These are phyloP conservation scores for Peromyscus californicus DNA, from an alignment of 2,113 vertebrate genomes.

Conservation along the genomic window DNA sequence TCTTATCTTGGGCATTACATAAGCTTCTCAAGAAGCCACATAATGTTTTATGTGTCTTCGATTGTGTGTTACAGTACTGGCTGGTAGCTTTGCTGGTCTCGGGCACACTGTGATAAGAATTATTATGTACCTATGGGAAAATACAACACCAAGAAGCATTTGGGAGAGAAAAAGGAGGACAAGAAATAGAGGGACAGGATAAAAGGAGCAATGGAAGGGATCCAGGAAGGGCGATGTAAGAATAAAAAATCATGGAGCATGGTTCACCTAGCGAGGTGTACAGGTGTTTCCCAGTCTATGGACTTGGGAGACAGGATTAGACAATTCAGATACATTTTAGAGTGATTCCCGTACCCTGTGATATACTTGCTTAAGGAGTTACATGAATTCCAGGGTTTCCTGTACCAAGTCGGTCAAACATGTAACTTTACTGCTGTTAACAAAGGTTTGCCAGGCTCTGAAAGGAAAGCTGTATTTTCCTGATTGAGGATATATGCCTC, in stretches of 20 bases:
- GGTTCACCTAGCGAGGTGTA: not conserved
- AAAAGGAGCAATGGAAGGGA: rapidly evolving
- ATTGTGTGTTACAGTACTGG: not conserved
- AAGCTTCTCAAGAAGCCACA: not conserved
- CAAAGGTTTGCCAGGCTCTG: not conserved
- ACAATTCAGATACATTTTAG: not conserved
- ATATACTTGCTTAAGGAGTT: not conserved
- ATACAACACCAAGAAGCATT: not conserved
- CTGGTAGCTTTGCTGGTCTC: not conserved
- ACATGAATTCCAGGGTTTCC: not conserved
- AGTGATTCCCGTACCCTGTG: not conserved
- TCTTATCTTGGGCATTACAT: not conserved
- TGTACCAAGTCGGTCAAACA: conserved; percentile 32
- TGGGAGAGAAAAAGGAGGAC: not conserved
- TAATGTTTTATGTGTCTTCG: not conserved
- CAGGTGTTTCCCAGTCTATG: not conserved
- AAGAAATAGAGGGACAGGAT: rapidly evolving
- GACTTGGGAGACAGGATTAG: not conserved
- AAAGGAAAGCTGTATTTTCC: conserved; percentile 21
- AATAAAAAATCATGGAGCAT: not conserved
- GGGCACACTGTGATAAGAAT: not conserved
- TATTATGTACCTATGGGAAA: not conserved
- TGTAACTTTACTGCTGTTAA: not conserved
- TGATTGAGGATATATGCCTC: not conserved
- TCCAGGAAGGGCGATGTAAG: not conserved